phyloP scores from a whole-genome alignment of 2,888 invertebrate genomes.

The Aricia artaxerxes region DNA sequence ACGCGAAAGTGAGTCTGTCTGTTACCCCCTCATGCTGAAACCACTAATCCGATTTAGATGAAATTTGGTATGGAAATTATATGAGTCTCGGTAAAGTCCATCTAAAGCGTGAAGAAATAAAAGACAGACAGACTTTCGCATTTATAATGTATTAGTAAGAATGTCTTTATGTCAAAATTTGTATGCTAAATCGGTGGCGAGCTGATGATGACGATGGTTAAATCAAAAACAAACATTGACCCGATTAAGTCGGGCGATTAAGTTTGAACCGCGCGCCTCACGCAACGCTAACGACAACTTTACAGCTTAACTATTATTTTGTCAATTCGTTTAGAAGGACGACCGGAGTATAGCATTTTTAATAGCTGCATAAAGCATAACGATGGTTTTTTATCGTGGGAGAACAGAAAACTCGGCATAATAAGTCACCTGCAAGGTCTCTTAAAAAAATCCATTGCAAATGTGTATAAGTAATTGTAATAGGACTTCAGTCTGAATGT shows the following conservation, averaged over 20 bases:
- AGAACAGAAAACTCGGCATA: neutral
- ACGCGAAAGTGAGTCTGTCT: no score
- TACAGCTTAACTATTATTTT: conserved; percentile 14
- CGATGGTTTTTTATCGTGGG: neutral
- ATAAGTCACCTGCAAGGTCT: neutral
- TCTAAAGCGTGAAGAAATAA: no score
- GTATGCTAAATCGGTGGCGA: no score
- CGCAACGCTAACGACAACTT: neutral
- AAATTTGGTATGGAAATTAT: no score
- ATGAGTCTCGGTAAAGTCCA: no score
- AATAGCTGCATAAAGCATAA: neutral
- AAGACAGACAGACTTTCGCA: no score
- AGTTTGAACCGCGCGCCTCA: neutral
- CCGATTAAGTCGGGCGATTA: neutral
- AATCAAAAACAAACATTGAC: conserved; percentile 22
- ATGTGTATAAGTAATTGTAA: no score
- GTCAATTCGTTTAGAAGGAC: conserved; percentile 6
- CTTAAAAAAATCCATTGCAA: neutral
- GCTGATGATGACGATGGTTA: conserved; percentile 1
- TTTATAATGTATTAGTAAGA: no score
- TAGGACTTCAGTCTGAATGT: no score
- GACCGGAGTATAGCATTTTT: neutral
- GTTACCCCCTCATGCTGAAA: no score
- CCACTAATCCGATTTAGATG: no score
- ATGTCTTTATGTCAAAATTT: no score